Evolutionary conservation across 2,888 invertebrate genomes (phyloP), one percentile per base, ranked within the genome.

Genomic region (Parnassius mnemosyne): DNA sequence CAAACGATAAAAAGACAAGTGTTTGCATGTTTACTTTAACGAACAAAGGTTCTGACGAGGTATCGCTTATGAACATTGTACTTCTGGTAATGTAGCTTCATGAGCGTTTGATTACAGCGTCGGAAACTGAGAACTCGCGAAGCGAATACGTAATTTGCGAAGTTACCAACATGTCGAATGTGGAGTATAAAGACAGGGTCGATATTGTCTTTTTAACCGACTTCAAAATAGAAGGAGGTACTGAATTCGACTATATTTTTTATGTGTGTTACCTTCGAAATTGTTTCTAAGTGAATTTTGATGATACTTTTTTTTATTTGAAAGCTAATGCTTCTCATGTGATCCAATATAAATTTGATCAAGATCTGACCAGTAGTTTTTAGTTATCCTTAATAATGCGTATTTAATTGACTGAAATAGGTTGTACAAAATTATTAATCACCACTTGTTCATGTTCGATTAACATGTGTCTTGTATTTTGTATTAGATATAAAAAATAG

Each of bases 81-180:
- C 67, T 60, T 16, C 60, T 57, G 55, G 65, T 70, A 68, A 71
- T 64, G 65, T 66, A 57, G 63, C 65, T 63, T 66, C 65, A 67
- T 67, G 65, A 65, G 69, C 69, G 71, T 75, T 74, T 76, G 73
- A 75, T 74, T 75, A 72, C 71, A 57, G 64, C 68, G 69, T 63
- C 73, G 71, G 70, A 70, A 71, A 67, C 66, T 47, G 58, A 49
- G 66, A 64, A 65, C 65, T 62, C 63, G 50, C 49, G 53, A 47
- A 42, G 47, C 52, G 73, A 68, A 67, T 70, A 66, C 64, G 65
- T 66, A 67, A 71, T 71, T 66, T 64, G 53, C 60, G 53, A 52
- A 59, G 46, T 55, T 62, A 61, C 44, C 54, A n/a, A 54, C 60
- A 60, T 54, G 41, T 54, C 43, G 43, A 53, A 49, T 50, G 1